phyloP scores from a whole-genome alignment of 2,888 invertebrate genomes.

The Ichneumon xanthorius region DNA sequence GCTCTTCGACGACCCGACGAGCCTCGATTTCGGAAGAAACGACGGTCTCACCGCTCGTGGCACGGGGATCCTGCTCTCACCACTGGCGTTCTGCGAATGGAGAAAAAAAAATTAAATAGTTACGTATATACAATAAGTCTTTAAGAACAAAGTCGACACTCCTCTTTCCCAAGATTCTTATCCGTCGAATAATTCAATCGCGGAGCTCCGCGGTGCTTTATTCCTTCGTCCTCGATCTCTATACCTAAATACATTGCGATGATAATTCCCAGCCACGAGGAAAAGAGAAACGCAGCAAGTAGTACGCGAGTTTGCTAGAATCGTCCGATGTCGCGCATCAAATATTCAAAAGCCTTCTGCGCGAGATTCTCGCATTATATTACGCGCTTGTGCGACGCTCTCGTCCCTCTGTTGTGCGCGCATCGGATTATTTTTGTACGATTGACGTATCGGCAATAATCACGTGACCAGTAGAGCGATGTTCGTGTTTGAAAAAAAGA shows the following conservation, averaged over 20 bases:
- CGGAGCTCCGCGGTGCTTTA: no score
- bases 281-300: slow-evolving; percentile 4
- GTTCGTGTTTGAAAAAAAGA: not conserved
- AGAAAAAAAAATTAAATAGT: not conserved
- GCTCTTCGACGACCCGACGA: slow-evolving; percentile 71
- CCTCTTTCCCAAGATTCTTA: not conserved
- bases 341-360: slow-evolving; percentile 47
- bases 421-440: not conserved
- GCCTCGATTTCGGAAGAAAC: slow-evolving; percentile 79
- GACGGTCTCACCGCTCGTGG: slow-evolving; percentile 79
- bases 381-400: not conserved
- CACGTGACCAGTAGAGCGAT: not conserved
- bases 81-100: slow-evolving; percentile 77
- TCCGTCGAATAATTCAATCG: not conserved
- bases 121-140: not conserved
- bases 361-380: slow-evolving; percentile 51
- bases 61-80: slow-evolving; percentile 81
- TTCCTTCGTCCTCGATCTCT: not conserved
- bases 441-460: not conserved
- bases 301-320: slow-evolving; percentile 35
- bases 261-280: not conserved
- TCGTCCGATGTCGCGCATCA: slow-evolving; percentile 31
- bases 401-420: not conserved
- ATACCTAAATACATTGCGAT: not conserved
- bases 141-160: not conserved